Evolutionary conservation across 2,113 vertebrate genomes (phyloP), one percentile per base, ranked within the genome.

Genomic region (Sialia sialis): DNA sequence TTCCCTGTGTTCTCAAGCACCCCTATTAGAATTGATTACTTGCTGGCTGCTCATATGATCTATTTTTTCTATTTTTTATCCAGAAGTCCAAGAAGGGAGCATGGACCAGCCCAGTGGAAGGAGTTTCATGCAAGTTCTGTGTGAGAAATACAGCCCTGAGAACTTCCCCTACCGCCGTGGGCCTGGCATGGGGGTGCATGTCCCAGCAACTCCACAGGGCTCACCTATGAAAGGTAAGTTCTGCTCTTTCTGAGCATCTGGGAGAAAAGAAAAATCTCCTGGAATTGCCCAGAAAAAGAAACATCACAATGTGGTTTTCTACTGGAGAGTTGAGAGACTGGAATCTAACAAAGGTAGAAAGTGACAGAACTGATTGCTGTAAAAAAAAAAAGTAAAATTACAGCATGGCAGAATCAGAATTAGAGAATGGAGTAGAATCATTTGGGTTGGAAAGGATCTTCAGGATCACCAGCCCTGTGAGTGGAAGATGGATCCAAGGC

Each of bases 111-210:
- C 98, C 90, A 98, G 98, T 77, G 98, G 98, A 80, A 98, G 98
- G 95, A 99, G 99, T 97, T 99, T 99, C 93, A 98, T 99, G 97
- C 98, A 99, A 97, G 99, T 99, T 67, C 97, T 99, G 92, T 99
- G 98, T 96, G 99, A 99, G 96, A 99, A 99, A 95, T 99, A 99
- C 91, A 99, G 98, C 98, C 98, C 99, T 1, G 99, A 99, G 87
- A 99, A 99, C 92, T 99, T 99, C 92, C 99, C 99, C 4, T 99
- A 99, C 84, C 98, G 99, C 64, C 98, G 99, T 27, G 99, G 99
- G 73, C 99, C 99, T 26, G 99, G 99, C 14, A 98, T 99, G 97
- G 99, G 98, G 8, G 98, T 99, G 6, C 98, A 99, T 13, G 98
- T 99, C 49, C 98, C 99, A 48, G 98, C 98, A 59, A 99, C 98